phyloP scores from a whole-genome alignment of 2,797 vertebrate genomes.

The Rallus crepitans region DNA sequence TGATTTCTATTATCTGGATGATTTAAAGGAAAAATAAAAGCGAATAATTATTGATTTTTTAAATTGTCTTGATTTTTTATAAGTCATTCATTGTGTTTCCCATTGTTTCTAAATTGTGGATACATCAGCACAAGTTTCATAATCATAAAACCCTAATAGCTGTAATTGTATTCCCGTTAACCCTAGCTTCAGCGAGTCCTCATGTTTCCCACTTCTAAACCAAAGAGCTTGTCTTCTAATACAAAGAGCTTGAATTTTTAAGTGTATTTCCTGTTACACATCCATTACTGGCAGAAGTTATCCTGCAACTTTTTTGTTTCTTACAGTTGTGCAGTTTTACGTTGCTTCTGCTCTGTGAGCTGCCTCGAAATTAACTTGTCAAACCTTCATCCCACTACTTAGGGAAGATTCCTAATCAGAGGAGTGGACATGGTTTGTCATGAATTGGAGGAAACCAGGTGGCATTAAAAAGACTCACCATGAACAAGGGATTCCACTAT shows the following conservation, averaged over 20 bases:
- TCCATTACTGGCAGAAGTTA: conserved; percentile 48
- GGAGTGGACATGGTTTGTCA: conserved; percentile 30
- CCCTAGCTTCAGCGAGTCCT: not conserved
- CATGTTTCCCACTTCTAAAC: not conserved
- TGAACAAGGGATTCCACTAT: not conserved
- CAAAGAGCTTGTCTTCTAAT: conserved; percentile 15
- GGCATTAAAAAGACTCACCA: not conserved
- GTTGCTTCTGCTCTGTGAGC: conserved; percentile 21
- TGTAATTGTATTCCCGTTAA: conserved; percentile 30
- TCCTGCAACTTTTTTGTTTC: not conserved
- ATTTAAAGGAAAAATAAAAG: conserved; percentile 38
- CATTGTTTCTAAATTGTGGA: conserved; percentile 11
- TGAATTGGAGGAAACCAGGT: not conserved
- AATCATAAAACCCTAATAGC: conserved; percentile 13
- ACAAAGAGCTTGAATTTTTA: conserved; percentile 44
- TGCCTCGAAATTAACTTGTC: conserved; percentile 67
- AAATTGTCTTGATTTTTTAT: not conserved
- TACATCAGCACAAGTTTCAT: conserved; percentile 13
- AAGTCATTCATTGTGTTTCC: not conserved
- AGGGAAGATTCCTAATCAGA: conserved; percentile 25
- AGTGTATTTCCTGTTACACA: conserved; percentile 43
- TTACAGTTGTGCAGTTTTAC: conserved; percentile 18
- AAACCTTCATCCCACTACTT: not conserved
- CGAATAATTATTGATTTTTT: conserved; percentile 7
- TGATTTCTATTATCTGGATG: conserved; percentile 14